Percentiles rank a stretch among this genome's conserved stretches.
These are phyloP conservation scores for Perccottus glenii DNA, from an alignment of 2,113 vertebrate species.

Conservation along the genomic window DNA sequence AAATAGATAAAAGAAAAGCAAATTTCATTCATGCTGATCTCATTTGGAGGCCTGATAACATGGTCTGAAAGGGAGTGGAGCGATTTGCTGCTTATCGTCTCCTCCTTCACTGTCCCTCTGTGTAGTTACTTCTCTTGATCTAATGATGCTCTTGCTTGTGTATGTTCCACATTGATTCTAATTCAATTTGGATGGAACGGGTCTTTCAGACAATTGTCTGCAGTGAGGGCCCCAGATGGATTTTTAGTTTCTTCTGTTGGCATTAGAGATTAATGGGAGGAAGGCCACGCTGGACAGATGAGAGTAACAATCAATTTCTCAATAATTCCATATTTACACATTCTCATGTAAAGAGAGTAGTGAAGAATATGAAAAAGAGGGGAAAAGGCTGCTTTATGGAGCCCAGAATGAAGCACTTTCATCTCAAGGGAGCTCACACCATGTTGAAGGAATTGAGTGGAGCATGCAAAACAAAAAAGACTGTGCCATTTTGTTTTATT, in stretches of 20 bases:
- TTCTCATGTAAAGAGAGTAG: slow-evolving; percentile 55
- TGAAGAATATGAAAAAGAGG: slow-evolving; percentile 15
- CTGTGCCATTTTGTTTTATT: slow-evolving; percentile 24
- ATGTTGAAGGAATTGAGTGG: slow-evolving; percentile 21
- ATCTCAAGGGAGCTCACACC: slow-evolving; percentile 13
- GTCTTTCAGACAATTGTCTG: slow-evolving; percentile 81
- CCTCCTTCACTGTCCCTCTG: slow-evolving; percentile 48
- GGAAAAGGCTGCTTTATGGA: slow-evolving; percentile 6
- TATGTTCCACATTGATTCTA: slow-evolving; percentile 79
- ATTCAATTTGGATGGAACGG: slow-evolving; percentile 81
- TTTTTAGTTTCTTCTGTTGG: slow-evolving; percentile 72
- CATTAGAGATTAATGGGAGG: slow-evolving; percentile 78
- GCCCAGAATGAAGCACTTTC: slow-evolving; percentile 10
- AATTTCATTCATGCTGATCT: slow-evolving; percentile 31
- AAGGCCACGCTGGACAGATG: slow-evolving; percentile 63
- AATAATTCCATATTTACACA: slow-evolving; percentile 78
- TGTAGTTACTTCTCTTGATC: slow-evolving; percentile 63
- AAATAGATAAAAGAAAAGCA: slow-evolving; percentile 11
- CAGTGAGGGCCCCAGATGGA: slow-evolving; percentile 75
- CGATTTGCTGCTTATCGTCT: slow-evolving; percentile 47
- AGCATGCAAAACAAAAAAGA: slow-evolving; percentile 11
- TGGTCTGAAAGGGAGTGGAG: slow-evolving; percentile 39
- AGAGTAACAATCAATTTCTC: slow-evolving; percentile 71
- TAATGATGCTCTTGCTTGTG: slow-evolving; percentile 73
- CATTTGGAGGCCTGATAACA: slow-evolving; percentile 40